A percentile compares a stretch with the other conserved stretches of the same genome.
phyloP scores from a whole-genome alignment of 2,888 invertebrate species.

The Aromia moschata region DNA sequence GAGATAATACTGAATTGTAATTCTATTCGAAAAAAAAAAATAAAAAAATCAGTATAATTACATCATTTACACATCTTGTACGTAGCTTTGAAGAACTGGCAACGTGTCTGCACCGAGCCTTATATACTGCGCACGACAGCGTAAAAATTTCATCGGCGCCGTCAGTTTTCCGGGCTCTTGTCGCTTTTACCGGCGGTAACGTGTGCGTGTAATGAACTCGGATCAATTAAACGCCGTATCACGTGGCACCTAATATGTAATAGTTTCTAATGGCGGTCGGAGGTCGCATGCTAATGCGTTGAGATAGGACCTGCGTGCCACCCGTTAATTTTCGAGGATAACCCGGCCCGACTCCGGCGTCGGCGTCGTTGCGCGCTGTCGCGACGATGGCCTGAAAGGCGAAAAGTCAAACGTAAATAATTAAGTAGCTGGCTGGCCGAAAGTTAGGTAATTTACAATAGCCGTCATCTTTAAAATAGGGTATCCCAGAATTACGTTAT shows the following conservation, averaged over 20 bases:
- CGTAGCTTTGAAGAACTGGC: too few species aligned
- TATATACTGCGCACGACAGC: slow-evolving; percentile 3
- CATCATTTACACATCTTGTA: too few species aligned
- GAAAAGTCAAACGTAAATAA: too few species aligned
- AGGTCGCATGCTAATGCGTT: slow-evolving; percentile 53
- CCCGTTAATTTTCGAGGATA: slow-evolving; percentile 24
- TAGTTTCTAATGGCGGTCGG: slow-evolving; percentile 50
- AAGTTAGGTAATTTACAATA: too few species aligned
- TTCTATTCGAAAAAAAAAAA: too few species aligned
- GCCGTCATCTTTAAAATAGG: too few species aligned
- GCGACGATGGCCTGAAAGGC: too few species aligned
- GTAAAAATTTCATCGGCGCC: slow-evolving; percentile 24
- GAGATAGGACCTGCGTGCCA: slow-evolving; percentile 26
- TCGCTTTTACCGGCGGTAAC: slow-evolving; percentile 27
- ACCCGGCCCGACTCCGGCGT: slow-evolving; percentile 12
- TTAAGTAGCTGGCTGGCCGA: too few species aligned
- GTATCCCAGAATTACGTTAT: too few species aligned
- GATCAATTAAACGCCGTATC: slow-evolving; percentile 46
- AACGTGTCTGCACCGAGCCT: neutral
- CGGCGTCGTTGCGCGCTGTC: slow-evolving; percentile 2
- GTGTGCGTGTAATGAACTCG: slow-evolving; percentile 43
- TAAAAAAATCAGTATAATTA: too few species aligned
- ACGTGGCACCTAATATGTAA: slow-evolving; percentile 52
- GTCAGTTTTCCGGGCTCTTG: slow-evolving; percentile 22
- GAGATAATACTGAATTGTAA: too few species aligned